Base-by-base conservation (phyloP, 2,888 invertebrate genomes). In the Rhyacophila evoluta region DNA sequence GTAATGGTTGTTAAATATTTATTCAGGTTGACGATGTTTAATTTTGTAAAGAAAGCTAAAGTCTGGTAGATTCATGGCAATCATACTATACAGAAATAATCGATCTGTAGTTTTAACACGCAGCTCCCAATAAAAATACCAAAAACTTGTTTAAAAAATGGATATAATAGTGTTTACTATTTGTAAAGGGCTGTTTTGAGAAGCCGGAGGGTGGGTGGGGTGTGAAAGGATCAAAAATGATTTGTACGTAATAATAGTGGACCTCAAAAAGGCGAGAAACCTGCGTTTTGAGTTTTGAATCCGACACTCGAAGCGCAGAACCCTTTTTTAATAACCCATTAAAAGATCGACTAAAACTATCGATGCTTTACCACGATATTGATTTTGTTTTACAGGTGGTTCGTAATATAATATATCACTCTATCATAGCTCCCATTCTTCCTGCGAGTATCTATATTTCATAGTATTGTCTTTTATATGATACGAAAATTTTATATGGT, bases 171-270 rank as follows among this genome's bases (percentile, higher is more conserved):
- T 36, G 72, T 33, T 72, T 55, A 37, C 36, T 72, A 37, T 72
- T 33, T 72, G 72, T 33, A 72, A 36, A 37, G 72, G 36, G 72
- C 15, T 36, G 72, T 29, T 36, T 36, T 25, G 72, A 25, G 72
- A 25, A 28, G 69, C 29, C 29, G 69, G 29, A 28, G 69, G 29
- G 69, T 33, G 33, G 69, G 69, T 33, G 29, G 29, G 69, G 69
- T 33, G 29, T 74, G 68, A 38, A 68, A 76, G 76, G 76, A 37
- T 41, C 55, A 15, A 28, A 55, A 71, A 76, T 76, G 67, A 77
- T 77, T 77, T 77, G 72, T 72, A 36, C 37, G 55, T 77, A 77
- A 77, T 72, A 55, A 77, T 72, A 72, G 72, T 39, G 76, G 55
- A 55, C 55, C 55, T 55, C 55, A 19, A 55, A 55, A 55, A 55